These are phyloP conservation scores for Crematogaster levior DNA, from an alignment of 2,888 invertebrate genomes.

Conservation along the genomic window DNA sequence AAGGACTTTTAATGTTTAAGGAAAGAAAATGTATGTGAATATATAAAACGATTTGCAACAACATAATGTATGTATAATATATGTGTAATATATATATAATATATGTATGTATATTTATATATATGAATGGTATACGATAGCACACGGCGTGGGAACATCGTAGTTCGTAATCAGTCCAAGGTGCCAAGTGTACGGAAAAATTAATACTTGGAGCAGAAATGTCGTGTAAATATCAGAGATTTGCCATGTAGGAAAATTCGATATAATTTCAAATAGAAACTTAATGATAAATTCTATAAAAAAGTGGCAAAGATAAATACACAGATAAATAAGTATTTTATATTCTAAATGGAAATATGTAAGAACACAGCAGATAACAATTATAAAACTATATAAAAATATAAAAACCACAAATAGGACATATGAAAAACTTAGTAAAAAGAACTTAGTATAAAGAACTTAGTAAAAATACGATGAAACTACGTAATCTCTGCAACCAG, in stretches of 20 bases:
- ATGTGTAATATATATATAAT: no score
- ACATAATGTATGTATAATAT: neutral
- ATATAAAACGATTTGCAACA: neutral
- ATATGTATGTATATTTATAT: neutral
- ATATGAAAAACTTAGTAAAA: no score
- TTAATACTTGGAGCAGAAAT: slow-evolving; percentile 9
- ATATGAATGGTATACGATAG: neutral
- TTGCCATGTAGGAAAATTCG: slow-evolving; percentile 14
- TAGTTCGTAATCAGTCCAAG: slow-evolving; percentile 39
- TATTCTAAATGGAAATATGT: neutral
- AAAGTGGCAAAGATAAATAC: neutral
- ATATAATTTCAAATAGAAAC: neutral
- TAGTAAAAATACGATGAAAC: neutral
- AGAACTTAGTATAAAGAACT: no score
- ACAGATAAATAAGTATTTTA: neutral
- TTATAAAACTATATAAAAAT: neutral
- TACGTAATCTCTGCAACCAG: neutral
- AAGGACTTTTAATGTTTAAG: neutral
- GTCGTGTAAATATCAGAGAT: slow-evolving; percentile 32
- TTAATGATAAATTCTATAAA: neutral
- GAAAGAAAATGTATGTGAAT: neutral
- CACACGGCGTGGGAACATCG: slow-evolving; percentile 10
- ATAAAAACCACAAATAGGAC: neutral
- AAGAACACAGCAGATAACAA: neutral
- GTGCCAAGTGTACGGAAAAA: slow-evolving; percentile 27